Conservation (phyloP, 2,888 invertebrate genomes). For the Sinhomidia bicolor region DNA sequence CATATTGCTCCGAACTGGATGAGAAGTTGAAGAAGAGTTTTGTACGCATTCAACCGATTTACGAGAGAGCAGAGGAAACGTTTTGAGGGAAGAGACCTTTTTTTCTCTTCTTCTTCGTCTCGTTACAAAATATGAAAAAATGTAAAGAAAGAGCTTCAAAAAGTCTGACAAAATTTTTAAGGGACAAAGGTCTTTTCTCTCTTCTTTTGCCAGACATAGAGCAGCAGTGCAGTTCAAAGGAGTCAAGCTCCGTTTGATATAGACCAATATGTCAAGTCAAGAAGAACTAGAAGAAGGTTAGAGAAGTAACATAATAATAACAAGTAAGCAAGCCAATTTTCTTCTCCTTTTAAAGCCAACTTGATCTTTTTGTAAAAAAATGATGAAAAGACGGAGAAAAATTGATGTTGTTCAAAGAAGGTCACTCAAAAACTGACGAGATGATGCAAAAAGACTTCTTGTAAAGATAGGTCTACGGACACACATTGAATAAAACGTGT, state of each 20-base stretch:
- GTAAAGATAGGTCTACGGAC: too few relatives aligned
- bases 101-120: neutral
- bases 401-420: constrained; percentile 14
- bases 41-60: constrained; percentile 52
- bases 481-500: too few relatives aligned
- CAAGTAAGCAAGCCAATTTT: neutral
- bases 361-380: neutral
- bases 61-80: constrained; percentile 40
- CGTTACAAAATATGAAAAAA: too few relatives aligned
- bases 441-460: too few relatives aligned
- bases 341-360: neutral
- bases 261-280: constrained; percentile 27
- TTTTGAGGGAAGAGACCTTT: neutral
- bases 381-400: neutral
- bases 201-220: neutral
- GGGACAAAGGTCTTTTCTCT: neutral
- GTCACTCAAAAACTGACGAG: constrained; percentile 1
- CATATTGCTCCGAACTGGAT: too few relatives aligned
- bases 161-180: neutral
- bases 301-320: too few relatives aligned
- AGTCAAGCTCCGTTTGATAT: constrained; percentile 71
- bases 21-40: neutral
- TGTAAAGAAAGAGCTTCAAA: neutral
- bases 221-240: neutral
- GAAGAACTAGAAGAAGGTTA: neutral